Percentiles rank a stretch among this genome's conserved stretches.
These are phyloP conservation scores for Habropoda laboriosa DNA, from an alignment of 1,140 invertebrate genomes.

Conservation along the genomic window DNA sequence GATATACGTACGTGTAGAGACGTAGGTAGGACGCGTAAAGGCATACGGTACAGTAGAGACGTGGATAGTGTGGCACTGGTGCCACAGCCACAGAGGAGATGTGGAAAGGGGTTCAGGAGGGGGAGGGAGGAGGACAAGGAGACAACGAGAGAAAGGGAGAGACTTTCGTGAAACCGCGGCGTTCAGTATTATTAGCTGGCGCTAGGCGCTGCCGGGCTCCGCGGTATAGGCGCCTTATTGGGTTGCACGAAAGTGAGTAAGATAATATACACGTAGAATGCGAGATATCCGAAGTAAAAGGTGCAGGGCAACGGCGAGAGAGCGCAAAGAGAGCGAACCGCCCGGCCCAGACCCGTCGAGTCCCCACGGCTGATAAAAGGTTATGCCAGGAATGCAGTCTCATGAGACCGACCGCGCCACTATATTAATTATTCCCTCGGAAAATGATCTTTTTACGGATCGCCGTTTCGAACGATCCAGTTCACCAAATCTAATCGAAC, in stretches of 20 bases:
- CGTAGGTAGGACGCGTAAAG: neutral
- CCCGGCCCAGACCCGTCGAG: slow-evolving; percentile 53
- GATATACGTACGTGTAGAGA: neutral
- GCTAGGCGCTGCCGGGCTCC: slow-evolving; percentile 56
- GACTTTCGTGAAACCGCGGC: slow-evolving; percentile 56
- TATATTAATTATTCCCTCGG: slow-evolving; percentile 63
- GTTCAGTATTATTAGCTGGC: slow-evolving; percentile 67
- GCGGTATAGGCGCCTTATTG: slow-evolving; percentile 68
- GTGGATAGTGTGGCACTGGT: too few species aligned
- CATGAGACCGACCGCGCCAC: slow-evolving; percentile 54
- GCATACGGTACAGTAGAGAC: too few species aligned
- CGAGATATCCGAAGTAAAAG: slow-evolving; percentile 71
- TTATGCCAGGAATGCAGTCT: slow-evolving; percentile 73
- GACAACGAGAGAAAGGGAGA: slow-evolving; percentile 26
- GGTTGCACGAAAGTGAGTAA: slow-evolving; percentile 70
- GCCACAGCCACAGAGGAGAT: too few species aligned
- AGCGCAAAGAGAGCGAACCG: slow-evolving; percentile 48
- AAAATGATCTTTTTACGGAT: slow-evolving; percentile 41
- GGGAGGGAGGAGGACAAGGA: slow-evolving; percentile 1
- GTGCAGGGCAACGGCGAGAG: slow-evolving; percentile 53
- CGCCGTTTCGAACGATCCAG: neutral
- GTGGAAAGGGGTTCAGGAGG: neutral
- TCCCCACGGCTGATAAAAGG: slow-evolving; percentile 70
- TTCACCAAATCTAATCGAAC: too few species aligned
- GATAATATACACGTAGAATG: slow-evolving; percentile 71